Evolutionary conservation across 1,140 invertebrate genomes (phyloP).

Genomic region (Drepana arcuata): DNA sequence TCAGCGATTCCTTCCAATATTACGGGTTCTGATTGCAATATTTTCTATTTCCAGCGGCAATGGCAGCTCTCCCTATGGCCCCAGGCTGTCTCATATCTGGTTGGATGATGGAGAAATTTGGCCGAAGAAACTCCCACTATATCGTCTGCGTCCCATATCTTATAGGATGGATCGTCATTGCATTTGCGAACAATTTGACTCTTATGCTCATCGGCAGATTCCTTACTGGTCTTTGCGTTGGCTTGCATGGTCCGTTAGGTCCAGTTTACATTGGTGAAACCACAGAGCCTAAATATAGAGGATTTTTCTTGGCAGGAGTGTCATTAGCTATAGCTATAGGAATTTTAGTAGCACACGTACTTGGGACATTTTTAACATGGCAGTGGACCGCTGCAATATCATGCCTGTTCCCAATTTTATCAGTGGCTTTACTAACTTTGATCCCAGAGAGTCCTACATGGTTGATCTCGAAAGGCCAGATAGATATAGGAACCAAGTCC

Average conservation of each 20-base stretch:
- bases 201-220: constrained; percentile 77
- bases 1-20: background rate
- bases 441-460: constrained; percentile 83
- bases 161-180: constrained; percentile 79
- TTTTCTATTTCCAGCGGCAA: constrained; percentile 64
- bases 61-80: constrained; percentile 74
- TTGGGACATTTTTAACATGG: constrained; percentile 77
- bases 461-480: constrained; percentile 73
- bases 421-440: constrained; percentile 61
- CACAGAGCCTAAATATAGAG: constrained; percentile 71
- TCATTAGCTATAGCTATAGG: constrained; percentile 73
- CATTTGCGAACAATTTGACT: constrained; percentile 60
- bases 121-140: constrained; percentile 75
- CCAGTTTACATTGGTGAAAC: constrained; percentile 75
- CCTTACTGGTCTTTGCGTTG: constrained; percentile 75
- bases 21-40: background rate
- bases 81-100: constrained; percentile 74
- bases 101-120: constrained; percentile 77
- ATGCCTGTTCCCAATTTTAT: constrained; percentile 65
- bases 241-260: constrained; percentile 64
- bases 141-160: constrained; percentile 75
- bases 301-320: constrained; percentile 72
- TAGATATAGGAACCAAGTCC: constrained; percentile 63
- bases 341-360: constrained; percentile 69
- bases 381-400: constrained; percentile 72